phyloP scores from a whole-genome alignment of 2,797 vertebrate species.

The Oryzias sinensis region DNA sequence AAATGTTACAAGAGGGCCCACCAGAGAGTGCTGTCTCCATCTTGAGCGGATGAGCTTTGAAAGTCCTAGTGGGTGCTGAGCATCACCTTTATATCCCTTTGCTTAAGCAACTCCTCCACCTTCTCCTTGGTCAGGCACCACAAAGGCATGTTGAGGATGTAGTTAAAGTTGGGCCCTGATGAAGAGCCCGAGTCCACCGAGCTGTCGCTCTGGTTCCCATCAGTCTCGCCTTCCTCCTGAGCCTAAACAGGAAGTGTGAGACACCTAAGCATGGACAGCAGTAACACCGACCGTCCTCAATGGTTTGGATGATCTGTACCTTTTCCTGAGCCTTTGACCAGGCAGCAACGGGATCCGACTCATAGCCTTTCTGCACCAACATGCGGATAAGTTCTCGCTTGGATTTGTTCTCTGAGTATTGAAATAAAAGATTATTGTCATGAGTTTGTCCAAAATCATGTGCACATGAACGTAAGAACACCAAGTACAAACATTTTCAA shows the following conservation, averaged over 20 bases:
- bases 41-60: neutral
- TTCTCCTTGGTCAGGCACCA: conserved; percentile 98
- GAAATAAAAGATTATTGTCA: neutral
- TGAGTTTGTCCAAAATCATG: no score
- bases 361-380: conserved; percentile 94
- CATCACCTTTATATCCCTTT: conserved; percentile 91
- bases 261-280: neutral
- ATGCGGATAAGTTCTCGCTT: conserved; percentile 95
- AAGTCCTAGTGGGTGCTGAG: neutral
- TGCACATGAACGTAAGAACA: no score
- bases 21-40: neutral
- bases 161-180: conserved; percentile 96
- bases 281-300: neutral
- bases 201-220: conserved; percentile 85
- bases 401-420: conserved; percentile 89
- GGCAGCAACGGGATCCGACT: conserved; percentile 93
- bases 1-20: neutral
- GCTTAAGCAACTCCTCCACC: conserved; percentile 93
- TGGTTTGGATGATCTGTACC: conserved; percentile 47
- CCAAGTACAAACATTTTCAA: no score
- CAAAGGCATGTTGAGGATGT: conserved; percentile 97
- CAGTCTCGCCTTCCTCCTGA: conserved; percentile 84
- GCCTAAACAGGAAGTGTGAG: conserved; percentile 46
- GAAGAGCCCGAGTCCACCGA: conserved; percentile 86
- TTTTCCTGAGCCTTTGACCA: conserved; percentile 91